A percentile compares a stretch with the other conserved stretches of the same genome.
These are phyloP conservation scores for Syngnathus scovelli DNA, from an alignment of 2,113 vertebrate species.

Conservation along the genomic window DNA sequence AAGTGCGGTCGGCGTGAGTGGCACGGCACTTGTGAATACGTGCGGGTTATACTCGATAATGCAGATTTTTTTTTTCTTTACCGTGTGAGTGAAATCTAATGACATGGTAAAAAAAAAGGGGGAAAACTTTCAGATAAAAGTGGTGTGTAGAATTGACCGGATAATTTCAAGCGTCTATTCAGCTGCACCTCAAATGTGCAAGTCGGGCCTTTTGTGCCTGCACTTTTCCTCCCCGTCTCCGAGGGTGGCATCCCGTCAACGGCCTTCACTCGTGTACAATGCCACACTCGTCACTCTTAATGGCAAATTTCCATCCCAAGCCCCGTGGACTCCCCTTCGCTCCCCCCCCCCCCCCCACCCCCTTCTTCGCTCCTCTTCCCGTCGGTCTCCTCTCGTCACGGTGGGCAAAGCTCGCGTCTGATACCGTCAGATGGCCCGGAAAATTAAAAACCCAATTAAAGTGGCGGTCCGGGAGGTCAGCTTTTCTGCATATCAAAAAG, in stretches of 20 bases:
- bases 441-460: constrained; percentile 99
- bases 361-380: constrained; percentile 33
- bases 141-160: background rate
- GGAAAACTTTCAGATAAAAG: no score
- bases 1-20: constrained; percentile 43
- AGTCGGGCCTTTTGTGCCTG: constrained; percentile 52
- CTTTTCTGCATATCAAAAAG: constrained; percentile 99
- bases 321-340: constrained; percentile 49
- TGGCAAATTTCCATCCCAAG: constrained; percentile 64
- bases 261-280: constrained; percentile 49
- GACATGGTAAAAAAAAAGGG: no score
- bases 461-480: constrained; percentile 94
- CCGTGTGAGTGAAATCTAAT: no score
- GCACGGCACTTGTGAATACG: background rate
- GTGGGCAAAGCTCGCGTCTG: constrained; percentile 94
- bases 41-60: no score
- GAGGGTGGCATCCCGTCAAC: constrained; percentile 69
- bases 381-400: constrained; percentile 75
- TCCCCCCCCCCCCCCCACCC: constrained; percentile 59
- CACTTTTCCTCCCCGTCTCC: constrained; percentile 58
- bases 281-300: constrained; percentile 55
- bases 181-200: constrained; percentile 27
- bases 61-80: no score
- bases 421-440: constrained; percentile 99
- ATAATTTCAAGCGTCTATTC: background rate